phyloP scores from a whole-genome alignment of 2,888 invertebrate species.

The Oithona nana region DNA sequence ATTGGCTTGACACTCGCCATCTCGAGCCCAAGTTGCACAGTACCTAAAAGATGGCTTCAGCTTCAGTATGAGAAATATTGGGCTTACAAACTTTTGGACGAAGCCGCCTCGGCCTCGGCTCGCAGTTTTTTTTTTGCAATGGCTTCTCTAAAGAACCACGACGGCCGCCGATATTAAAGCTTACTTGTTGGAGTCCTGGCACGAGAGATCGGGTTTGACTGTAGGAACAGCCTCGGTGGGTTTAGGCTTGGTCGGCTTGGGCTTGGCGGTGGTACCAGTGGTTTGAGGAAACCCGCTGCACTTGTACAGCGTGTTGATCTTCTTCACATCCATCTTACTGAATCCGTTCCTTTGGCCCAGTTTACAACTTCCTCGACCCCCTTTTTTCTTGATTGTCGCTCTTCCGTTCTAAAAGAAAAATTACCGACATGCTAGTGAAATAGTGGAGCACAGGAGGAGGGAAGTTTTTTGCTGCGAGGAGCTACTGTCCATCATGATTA shows the following conservation, averaged over 20 bases:
- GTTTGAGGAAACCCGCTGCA: background rate
- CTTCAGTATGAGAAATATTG: too few species aligned
- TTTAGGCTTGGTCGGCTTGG: background rate
- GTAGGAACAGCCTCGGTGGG: background rate
- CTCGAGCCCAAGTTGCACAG: constrained; percentile 11
- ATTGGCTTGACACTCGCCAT: constrained; percentile 13
- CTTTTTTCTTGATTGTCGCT: background rate
- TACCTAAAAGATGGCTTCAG: constrained; percentile 5
- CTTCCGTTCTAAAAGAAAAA: background rate
- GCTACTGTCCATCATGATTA: too few species aligned
- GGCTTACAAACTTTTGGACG: too few species aligned
- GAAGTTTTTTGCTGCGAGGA: too few species aligned
- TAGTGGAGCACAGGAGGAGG: too few species aligned
- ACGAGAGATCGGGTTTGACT: background rate
- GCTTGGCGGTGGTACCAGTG: background rate
- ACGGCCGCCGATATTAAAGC: too few species aligned
- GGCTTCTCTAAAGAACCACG: background rate
- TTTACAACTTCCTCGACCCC: constrained; percentile 3
- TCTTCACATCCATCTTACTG: constrained; percentile 11
- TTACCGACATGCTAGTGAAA: too few species aligned
- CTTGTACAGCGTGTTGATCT: constrained; percentile 14
- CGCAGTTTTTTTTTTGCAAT: background rate
- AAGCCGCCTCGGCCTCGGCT: too few species aligned
- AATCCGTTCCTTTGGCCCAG: constrained; percentile 27
- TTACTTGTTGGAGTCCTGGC: background rate